A percentile compares a stretch with the other conserved stretches of the same genome.
These are phyloP conservation scores for Morone chrysops DNA, from an alignment of 2,113 vertebrate species.

Conservation along the genomic window DNA sequence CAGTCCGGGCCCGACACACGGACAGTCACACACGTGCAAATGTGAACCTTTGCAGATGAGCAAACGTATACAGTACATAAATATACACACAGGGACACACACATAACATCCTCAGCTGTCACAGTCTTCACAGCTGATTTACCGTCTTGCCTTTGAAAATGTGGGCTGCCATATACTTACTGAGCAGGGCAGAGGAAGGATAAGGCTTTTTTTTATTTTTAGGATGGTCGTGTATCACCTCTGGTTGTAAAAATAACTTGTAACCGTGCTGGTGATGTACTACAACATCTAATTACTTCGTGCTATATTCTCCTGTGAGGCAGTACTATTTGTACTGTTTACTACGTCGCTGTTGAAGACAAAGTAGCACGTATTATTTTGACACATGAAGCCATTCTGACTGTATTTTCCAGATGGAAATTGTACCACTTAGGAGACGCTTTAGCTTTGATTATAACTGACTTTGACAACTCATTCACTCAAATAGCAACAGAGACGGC, in stretches of 20 bases:
- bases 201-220: conserved; percentile 47
- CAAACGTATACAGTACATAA: conserved; percentile 17
- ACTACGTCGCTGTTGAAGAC: background rate
- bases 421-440: background rate
- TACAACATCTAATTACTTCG: conserved; percentile 44
- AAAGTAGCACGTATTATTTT: conserved; percentile 19
- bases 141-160: conserved; percentile 61
- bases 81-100: conserved; percentile 18
- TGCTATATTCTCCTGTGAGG: conserved; percentile 1
- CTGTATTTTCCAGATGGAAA: conserved; percentile 15
- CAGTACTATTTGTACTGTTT: conserved; percentile 15
- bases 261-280: conserved; percentile 19
- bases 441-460: conserved; percentile 32
- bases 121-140: conserved; percentile 67
- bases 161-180: conserved; percentile 44
- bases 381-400: conserved; percentile 20
- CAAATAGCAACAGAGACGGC: background rate
- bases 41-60: conserved; percentile 37
- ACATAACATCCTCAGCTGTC: conserved; percentile 66
- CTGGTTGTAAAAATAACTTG: conserved; percentile 46
- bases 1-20: background rate
- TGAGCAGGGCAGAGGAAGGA: conserved; percentile 46
- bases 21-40: conserved; percentile 22
- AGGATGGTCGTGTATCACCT: conserved; percentile 40
- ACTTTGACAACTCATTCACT: conserved; percentile 1